These are phyloP conservation scores for Macrosteles quadrilineatus DNA, from an alignment of 1,140 invertebrate species.

Conservation along the genomic window DNA sequence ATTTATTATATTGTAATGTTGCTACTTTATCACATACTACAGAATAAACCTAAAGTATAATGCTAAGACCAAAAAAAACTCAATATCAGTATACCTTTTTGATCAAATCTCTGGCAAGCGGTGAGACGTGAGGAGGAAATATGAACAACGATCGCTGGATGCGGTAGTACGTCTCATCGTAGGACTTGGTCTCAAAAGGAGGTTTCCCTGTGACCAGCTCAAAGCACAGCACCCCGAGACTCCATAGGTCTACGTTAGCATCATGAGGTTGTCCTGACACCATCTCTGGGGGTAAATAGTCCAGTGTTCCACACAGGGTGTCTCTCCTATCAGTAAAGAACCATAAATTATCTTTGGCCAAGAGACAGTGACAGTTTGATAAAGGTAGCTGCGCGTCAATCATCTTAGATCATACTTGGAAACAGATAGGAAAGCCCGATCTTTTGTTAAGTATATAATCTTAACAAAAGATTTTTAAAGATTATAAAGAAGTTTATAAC, in stretches of 20 bases:
- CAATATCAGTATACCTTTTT: constrained; percentile 59
- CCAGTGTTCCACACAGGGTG: constrained; percentile 93
- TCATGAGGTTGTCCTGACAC: constrained; percentile 79
- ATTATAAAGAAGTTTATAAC: no score
- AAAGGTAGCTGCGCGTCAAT: no score
- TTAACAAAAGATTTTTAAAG: no score
- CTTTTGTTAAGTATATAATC: no score
- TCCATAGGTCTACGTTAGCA: constrained; percentile 89
- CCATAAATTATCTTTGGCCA: no score
- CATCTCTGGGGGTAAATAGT: constrained; percentile 98
- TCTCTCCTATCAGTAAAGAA: constrained; percentile 74
- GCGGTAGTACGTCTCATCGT: constrained; percentile 79
- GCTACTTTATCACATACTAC: not conserved
- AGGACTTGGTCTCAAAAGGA: constrained; percentile 82
- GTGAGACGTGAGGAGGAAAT: constrained; percentile 73
- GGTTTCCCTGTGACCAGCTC: constrained; percentile 88
- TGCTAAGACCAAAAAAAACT: no score
- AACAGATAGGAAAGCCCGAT: no score
- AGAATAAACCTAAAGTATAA: constrained; percentile 15
- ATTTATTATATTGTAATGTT: constrained; percentile 19
- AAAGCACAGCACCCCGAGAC: constrained; percentile 88
- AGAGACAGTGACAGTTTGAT: no score
- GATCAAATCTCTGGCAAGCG: constrained; percentile 80
- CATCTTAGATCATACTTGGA: no score
- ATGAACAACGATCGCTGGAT: constrained; percentile 77